Conservation (phyloP, 2,888 invertebrate species). For the Cheilosia vulpina region DNA sequence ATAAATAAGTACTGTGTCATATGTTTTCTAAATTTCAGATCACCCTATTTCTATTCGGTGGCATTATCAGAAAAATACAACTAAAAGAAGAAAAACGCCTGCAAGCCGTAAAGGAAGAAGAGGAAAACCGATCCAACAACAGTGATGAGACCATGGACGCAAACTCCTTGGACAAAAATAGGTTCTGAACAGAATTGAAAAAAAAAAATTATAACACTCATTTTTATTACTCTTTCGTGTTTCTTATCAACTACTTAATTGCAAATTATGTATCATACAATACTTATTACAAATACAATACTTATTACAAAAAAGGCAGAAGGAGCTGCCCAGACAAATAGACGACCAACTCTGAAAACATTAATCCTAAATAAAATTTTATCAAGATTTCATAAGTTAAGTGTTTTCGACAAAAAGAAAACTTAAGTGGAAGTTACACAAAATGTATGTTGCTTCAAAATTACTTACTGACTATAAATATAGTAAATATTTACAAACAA, state of each 20-base stretch:
- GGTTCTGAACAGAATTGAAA: constrained; percentile 32
- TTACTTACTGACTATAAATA: not conserved
- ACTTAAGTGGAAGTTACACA: constrained; percentile 1
- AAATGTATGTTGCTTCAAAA: not conserved
- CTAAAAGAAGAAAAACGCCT: constrained; percentile 78
- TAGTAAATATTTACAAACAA: constrained; percentile 37
- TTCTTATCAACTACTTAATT: constrained; percentile 26
- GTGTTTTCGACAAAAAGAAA: constrained; percentile 16
- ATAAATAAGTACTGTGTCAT: not conserved
- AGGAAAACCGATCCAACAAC: constrained; percentile 78
- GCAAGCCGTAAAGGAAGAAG: constrained; percentile 57
- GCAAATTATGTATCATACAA: constrained; percentile 24
- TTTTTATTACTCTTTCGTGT: constrained; percentile 3
- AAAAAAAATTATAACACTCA: not conserved
- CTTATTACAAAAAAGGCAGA: constrained; percentile 20
- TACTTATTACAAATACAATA: constrained; percentile 34
- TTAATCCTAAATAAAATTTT: not conserved
- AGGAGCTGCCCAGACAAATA: constrained; percentile 6
- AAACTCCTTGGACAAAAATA: constrained; percentile 77
- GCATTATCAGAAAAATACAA: constrained; percentile 79
- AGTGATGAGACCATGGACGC: constrained; percentile 80
- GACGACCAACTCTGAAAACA: too few relatives aligned
- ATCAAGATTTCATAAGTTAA: constrained; percentile 20
- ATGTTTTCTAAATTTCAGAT: constrained; percentile 27
- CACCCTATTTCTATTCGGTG: constrained; percentile 75